Evolutionary conservation across 2,113 vertebrate genomes (phyloP).

Genomic region (Cebidichthys violaceus): DNA sequence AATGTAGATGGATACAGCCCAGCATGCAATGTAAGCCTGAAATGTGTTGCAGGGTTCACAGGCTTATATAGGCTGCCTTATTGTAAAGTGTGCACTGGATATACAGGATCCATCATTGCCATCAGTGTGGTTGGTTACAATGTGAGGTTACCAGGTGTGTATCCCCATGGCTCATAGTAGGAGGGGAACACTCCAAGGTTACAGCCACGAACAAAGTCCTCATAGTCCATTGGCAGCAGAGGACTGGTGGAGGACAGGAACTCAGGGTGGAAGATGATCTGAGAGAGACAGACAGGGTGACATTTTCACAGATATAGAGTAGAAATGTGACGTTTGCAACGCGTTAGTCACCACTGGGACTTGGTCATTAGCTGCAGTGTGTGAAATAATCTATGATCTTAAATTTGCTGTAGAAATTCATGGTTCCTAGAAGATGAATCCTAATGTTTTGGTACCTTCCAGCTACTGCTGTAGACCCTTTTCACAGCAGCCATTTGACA

Average conservation of each 20-base stretch:
- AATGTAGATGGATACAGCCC: too few species aligned
- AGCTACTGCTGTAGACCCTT: too few species aligned
- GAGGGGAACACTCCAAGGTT: slow-evolving; percentile 98
- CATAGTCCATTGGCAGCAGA: slow-evolving; percentile 96
- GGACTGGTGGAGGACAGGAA: slow-evolving; percentile 98
- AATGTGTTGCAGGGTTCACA: too few species aligned
- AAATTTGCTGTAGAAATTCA: not conserved
- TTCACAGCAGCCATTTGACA: too few species aligned
- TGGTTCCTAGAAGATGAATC: too few species aligned
- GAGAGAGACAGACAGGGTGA: not conserved
- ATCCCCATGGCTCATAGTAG: slow-evolving; percentile 99
- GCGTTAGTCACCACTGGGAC: not conserved
- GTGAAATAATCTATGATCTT: not conserved
- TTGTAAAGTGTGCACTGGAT: not conserved
- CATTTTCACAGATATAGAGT: not conserved
- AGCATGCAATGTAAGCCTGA: too few species aligned
- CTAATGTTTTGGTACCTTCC: too few species aligned
- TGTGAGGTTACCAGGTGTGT: slow-evolving; percentile 90
- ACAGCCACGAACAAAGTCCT: slow-evolving; percentile 97
- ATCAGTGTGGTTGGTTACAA: too few species aligned
- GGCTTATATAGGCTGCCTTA: too few species aligned
- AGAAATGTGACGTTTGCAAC: not conserved
- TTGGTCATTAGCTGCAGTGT: not conserved
- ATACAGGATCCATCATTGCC: not conserved
- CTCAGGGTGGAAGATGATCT: slow-evolving; percentile 97